These are phyloP conservation scores for Pomatostomus ruficeps DNA, from an alignment of 2,113 vertebrate genomes.

Conservation along the genomic window DNA sequence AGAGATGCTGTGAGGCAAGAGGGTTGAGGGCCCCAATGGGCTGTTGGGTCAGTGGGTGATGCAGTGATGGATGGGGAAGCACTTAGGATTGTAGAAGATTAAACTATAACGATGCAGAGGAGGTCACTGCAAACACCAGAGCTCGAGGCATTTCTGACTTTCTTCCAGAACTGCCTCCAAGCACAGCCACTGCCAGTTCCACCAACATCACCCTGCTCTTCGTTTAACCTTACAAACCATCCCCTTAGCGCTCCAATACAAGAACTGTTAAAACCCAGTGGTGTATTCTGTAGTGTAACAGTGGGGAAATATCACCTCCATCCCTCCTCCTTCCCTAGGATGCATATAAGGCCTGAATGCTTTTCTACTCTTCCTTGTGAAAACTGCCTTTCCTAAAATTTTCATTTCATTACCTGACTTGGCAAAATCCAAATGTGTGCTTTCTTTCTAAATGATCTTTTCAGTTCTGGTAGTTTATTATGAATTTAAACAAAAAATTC, in stretches of 20 bases:
- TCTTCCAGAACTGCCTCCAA: background rate
- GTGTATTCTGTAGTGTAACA: background rate
- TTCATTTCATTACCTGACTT: background rate
- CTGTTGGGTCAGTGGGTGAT: background rate
- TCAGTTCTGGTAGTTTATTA: background rate
- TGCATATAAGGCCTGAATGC: background rate
- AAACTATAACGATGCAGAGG: background rate
- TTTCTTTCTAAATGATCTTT: background rate
- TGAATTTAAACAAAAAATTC: background rate
- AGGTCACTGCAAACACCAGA: background rate
- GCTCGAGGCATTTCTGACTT: accelerated
- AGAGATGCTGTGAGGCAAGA: background rate
- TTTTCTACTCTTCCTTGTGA: background rate
- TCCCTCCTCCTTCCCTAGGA: background rate
- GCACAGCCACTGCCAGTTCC: background rate
- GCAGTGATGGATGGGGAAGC: background rate
- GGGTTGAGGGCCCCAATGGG: background rate
- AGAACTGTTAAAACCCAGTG: background rate
- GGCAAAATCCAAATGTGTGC: background rate
- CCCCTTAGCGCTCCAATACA: background rate
- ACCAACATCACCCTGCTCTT: background rate
- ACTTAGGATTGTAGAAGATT: background rate
- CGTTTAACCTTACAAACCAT: background rate
- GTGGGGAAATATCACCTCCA: background rate
- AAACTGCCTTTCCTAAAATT: background rate